phyloP scores from a whole-genome alignment of 35 echinoderm and acorn worm species.

The Eucidaris tribuloides region DNA sequence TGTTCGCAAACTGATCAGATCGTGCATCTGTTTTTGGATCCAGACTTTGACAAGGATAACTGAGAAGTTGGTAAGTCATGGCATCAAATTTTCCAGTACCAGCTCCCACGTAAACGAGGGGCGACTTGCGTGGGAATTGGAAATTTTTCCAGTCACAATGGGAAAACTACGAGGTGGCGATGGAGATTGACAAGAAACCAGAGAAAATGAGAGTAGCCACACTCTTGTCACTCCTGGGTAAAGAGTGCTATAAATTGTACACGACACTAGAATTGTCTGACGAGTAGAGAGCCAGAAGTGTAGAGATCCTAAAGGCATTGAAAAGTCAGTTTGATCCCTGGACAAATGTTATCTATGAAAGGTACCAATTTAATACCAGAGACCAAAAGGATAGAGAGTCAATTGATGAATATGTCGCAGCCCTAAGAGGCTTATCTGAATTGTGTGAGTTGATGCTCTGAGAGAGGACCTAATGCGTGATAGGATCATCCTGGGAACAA shows the following conservation, averaged over 20 bases:
- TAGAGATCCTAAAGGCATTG: neutral
- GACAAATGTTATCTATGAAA: neutral
- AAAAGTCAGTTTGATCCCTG: no score
- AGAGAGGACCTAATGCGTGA: neutral
- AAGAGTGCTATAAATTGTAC: slow-evolving; percentile 1
- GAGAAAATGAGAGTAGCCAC: neutral
- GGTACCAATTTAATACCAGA: neutral
- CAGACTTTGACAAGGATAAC: no score
- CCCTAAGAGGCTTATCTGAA: neutral
- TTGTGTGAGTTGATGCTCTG: neutral
- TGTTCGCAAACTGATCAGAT: neutral
- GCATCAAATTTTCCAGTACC: neutral
- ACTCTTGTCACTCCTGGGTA: neutral
- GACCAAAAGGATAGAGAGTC: no score
- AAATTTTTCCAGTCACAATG: neutral
- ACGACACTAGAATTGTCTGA: neutral
- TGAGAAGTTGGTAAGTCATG: neutral
- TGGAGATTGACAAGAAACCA: neutral
- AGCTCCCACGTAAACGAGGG: neutral
- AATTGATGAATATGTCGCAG: neutral
- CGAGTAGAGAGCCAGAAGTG: neutral
- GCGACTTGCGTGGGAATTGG: neutral
- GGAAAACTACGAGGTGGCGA: neutral
- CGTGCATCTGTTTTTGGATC: neutral
- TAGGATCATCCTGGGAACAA: neutral